Base-by-base conservation (phyloP, 2,888 invertebrate species). In the Ophonus ardosiacus region DNA sequence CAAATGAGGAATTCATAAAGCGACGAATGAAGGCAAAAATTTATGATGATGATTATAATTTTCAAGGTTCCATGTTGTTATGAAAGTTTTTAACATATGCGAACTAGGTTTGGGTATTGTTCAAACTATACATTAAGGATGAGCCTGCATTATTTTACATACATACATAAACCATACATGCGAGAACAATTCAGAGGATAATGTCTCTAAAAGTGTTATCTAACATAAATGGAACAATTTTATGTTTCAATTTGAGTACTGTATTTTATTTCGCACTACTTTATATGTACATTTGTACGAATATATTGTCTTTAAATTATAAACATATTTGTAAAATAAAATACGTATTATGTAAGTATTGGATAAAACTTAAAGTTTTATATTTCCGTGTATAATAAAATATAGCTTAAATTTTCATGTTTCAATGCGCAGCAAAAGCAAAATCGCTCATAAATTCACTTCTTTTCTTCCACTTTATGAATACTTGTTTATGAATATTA, bases 131-230 rank as follows among this genome's bases (percentile, higher is more conserved):
- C 10, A 71, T 18, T 63, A 21, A 24, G 24, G 63, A 63, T 4
- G 63, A 0, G 24, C 17, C 18, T 59, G 59, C 18, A 38, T 38
- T 71, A 40, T 40, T 71, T 71, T 71, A 71, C 71, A 71, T 71
- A 71, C 15, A 71, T 71, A 71, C 40, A 71, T 71, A 71, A 71
- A 71, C 40, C 71, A 71, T 71, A 71, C 17, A 63, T 63, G 63
- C 63, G 24, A 18, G 24, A 63, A 63, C 24, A 63, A 63, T 63
- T 63, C 63, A 63, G 8, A 17, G 18, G 43, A 71, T 71, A 71
- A 40, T 71, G 18, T 71, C 71, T 40, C 24, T 24, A 63, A 63
- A 59, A 18, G n/a, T 24, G 15, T 71, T 71, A 71, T 71, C 71
- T 17, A 71, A 71, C 40, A 40, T 15, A 71, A 40, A 71, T 63